Evolutionary conservation across 2,797 vertebrate species (phyloP).

Genomic region (Pempheris klunzingeri): DNA sequence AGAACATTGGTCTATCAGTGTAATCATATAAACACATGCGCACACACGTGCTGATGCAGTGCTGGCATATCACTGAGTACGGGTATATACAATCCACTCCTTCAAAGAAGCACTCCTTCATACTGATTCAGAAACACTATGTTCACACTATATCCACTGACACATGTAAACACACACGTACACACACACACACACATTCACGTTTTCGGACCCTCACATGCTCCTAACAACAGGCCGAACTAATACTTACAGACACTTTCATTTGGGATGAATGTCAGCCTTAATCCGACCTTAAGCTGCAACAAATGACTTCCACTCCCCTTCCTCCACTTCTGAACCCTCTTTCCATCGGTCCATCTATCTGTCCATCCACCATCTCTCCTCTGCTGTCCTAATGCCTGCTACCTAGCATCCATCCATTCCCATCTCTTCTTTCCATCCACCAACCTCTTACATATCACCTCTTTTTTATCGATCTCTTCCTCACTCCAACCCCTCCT

Average conservation of each 20-base stretch:
- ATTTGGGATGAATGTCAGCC: constrained; percentile 72
- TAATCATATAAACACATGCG: neutral
- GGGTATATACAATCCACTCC: neutral
- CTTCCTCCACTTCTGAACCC: constrained; percentile 9
- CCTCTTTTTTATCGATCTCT: constrained; percentile 17
- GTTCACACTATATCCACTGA: constrained; percentile 17
- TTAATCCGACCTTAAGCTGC: constrained; percentile 71
- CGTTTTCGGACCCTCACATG: constrained; percentile 5
- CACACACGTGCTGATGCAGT: neutral
- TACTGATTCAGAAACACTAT: neutral
- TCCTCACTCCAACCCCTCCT: constrained; percentile 5
- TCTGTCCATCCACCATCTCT: constrained; percentile 28
- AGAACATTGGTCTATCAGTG: neutral
- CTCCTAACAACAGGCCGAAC: constrained; percentile 46
- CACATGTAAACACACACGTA: neutral
- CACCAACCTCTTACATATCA: constrained; percentile 1
- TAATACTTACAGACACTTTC: constrained; percentile 78
- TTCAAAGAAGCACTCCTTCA: neutral
- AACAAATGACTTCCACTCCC: constrained; percentile 70
- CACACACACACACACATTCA: constrained; percentile 24
- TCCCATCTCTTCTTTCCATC: constrained; percentile 6
- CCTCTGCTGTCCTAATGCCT: constrained; percentile 22
- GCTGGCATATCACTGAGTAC: neutral
- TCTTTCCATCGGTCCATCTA: constrained; percentile 22
- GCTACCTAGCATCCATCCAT: constrained; percentile 15